Percentiles rank a stretch among this genome's conserved stretches.
phyloP scores from a whole-genome alignment of 2,797 vertebrate genomes.

The Microchirus variegatus region DNA sequence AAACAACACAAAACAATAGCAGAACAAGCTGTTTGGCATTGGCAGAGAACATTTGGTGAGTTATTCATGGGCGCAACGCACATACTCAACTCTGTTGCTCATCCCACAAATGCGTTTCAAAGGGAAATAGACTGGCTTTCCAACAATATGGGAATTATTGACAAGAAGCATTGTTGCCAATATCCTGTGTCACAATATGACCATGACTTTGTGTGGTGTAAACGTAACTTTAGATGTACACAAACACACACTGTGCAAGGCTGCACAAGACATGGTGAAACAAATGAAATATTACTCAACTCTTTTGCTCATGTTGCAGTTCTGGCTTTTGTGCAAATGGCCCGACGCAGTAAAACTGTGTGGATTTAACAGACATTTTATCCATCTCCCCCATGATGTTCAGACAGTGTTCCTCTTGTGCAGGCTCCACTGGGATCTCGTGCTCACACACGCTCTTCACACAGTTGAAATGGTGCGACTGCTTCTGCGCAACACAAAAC shows the following conservation, averaged over 20 bases:
- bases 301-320: accelerated
- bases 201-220: too few relatives aligned
- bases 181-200: too few relatives aligned
- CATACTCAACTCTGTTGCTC: too few relatives aligned
- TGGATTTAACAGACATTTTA: not conserved
- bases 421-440: not conserved
- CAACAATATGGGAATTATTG: too few relatives aligned
- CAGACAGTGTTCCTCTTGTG: conserved; percentile 40
- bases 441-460: not conserved
- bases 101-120: too few relatives aligned
- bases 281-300: conserved; percentile 35
- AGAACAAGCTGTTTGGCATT: too few relatives aligned
- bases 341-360: conserved; percentile 11
- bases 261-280: not conserved
- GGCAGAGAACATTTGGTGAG: too few relatives aligned
- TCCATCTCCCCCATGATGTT: conserved; percentile 16
- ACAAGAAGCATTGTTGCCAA: too few relatives aligned
- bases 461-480: accelerated
- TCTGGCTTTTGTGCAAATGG: accelerated
- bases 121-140: too few relatives aligned
- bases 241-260: not conserved
- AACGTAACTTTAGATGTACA: not conserved
- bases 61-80: too few relatives aligned
- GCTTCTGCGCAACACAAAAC: conserved; percentile 10
- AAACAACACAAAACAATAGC: too few relatives aligned